Conservation (phyloP, 2,797 vertebrate genomes). For the Enteromius radiatus region DNA sequence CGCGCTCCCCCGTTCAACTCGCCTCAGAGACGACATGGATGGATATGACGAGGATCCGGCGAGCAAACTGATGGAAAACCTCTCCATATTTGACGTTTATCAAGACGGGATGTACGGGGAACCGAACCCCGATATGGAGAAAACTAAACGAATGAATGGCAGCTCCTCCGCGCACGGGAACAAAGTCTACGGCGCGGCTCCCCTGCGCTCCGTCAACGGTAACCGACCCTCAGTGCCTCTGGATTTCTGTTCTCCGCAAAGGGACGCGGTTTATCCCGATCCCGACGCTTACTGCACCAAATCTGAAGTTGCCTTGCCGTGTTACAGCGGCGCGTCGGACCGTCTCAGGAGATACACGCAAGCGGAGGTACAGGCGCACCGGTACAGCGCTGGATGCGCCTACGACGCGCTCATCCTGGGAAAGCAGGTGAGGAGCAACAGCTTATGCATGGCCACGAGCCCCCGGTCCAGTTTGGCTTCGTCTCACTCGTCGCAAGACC, state of each 20-base stretch:
- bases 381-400: conserved; percentile 82
- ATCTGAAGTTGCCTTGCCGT: conserved; percentile 89
- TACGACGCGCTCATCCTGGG: conserved; percentile 81
- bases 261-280: conserved; percentile 74
- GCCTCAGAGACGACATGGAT: conserved; percentile 80
- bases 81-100: conserved; percentile 79
- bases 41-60: conserved; percentile 82
- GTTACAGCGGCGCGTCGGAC: conserved; percentile 83
- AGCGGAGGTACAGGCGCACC: conserved; percentile 81
- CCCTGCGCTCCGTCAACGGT: conserved; percentile 78
- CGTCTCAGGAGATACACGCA: conserved; percentile 83
- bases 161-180: conserved; percentile 77
- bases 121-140: conserved; percentile 76
- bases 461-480: conserved; percentile 83
- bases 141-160: conserved; percentile 79
- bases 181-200: conserved; percentile 81
- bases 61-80: conserved; percentile 78
- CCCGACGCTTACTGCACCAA: conserved; percentile 80
- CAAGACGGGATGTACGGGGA: conserved; percentile 77
- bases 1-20: conserved; percentile 68
- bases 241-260: conserved; percentile 81
- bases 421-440: conserved; percentile 79
- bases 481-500: conserved; percentile 79
- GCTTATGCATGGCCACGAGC: conserved; percentile 76
- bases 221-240: conserved; percentile 71